These are phyloP conservation scores for Nettapus auritus DNA, from an alignment of 2,113 vertebrate genomes.

Conservation along the genomic window DNA sequence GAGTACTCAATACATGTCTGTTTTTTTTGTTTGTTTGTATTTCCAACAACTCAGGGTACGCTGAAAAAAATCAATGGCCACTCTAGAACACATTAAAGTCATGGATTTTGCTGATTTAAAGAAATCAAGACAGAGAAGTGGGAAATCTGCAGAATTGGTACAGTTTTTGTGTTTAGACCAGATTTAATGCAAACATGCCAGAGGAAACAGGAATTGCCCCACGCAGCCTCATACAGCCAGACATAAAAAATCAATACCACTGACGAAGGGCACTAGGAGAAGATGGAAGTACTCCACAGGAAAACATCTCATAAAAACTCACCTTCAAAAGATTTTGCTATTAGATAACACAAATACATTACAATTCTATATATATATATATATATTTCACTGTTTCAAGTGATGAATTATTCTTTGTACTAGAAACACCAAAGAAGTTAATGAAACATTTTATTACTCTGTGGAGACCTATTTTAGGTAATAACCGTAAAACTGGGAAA, in stretches of 20 bases:
- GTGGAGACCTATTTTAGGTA: not conserved
- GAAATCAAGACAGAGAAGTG: not conserved
- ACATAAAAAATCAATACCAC: not conserved
- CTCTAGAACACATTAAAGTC: not conserved
- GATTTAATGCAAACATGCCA: not conserved
- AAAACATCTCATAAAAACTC: not conserved
- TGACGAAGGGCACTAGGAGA: not conserved
- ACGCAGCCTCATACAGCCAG: not conserved
- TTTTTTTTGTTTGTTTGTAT: not conserved
- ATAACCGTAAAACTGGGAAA: not conserved
- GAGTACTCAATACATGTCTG: not conserved
- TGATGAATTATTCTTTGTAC: not conserved
- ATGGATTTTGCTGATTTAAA: not conserved
- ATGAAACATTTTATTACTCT: not conserved
- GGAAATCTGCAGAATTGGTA: not conserved
- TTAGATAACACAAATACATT: not conserved
- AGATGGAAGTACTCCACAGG: not conserved
- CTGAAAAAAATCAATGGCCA: not conserved
- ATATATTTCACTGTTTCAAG: not conserved
- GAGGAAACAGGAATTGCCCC: not conserved
- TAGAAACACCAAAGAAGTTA: not conserved
- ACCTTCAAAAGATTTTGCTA: not conserved
- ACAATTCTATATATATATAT: not conserved
- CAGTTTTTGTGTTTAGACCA: not conserved
- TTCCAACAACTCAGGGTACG: not conserved